These are phyloP conservation scores for Zaprionus camerounensis DNA, from an alignment of 1,140 invertebrate species.

Conservation along the genomic window DNA sequence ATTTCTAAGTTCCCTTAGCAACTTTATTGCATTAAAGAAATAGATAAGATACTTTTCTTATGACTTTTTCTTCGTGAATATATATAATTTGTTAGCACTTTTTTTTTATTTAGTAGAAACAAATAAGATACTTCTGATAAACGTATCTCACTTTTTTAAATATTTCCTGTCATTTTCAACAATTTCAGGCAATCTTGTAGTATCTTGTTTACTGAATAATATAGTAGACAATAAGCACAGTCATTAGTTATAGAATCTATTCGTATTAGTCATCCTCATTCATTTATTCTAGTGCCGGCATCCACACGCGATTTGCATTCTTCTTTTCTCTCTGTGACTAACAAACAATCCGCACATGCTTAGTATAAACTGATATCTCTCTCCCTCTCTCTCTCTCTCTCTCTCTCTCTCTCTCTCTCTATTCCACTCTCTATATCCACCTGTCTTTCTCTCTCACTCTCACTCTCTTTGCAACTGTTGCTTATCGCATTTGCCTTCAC, in stretches of 20 bases:
- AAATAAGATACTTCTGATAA: slow-evolving; percentile 3
- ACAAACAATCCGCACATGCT: neutral
- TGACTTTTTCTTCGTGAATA: neutral
- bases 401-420: neutral
- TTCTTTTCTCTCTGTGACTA: neutral
- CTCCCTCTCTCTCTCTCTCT: neutral
- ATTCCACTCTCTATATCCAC: neutral
- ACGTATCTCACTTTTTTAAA: neutral
- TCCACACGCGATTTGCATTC: neutral
- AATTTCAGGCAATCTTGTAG: neutral
- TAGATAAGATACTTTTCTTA: neutral
- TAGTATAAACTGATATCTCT: neutral
- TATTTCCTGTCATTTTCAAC: neutral
- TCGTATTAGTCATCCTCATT: neutral
- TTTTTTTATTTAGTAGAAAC: neutral
- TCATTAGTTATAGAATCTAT: neutral
- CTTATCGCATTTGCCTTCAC: slow-evolving; percentile 4
- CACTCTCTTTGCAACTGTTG: slow-evolving; percentile 10
- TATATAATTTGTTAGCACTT: neutral
- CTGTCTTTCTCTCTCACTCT: neutral
- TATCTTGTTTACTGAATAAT: neutral
- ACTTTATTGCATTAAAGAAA: neutral
- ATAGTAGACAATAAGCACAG: neutral
- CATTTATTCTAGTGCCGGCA: neutral
- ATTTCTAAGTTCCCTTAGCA: no score